phyloP scores from a whole-genome alignment of 2,888 invertebrate genomes.

The Gasteruption jaculator region DNA sequence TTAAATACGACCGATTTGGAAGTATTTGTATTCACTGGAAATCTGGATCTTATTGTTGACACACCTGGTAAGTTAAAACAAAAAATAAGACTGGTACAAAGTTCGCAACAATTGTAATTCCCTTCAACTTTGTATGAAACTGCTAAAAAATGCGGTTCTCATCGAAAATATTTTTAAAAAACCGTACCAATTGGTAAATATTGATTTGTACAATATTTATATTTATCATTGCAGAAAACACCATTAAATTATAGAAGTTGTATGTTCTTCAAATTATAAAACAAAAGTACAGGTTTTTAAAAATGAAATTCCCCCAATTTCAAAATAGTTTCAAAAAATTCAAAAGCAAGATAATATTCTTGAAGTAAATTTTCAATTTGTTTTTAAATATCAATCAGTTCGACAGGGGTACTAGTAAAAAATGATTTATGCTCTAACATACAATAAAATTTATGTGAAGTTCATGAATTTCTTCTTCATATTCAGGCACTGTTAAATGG shows the following conservation, averaged over 20 bases:
- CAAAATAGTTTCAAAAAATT: too few species aligned
- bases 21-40: slow-evolving; percentile 71
- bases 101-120: neutral
- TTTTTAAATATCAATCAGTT: neutral
- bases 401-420: neutral
- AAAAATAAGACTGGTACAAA: too few species aligned
- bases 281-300: too few species aligned
- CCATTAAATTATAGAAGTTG: too few species aligned
- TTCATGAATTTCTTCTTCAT: too few species aligned
- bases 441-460: neutral
- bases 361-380: too few species aligned
- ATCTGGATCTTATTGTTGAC: slow-evolving; percentile 79
- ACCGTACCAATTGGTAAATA: neutral
- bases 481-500: slow-evolving; percentile 69
- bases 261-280: too few species aligned
- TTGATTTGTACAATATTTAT: too few species aligned
- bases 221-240: too few species aligned
- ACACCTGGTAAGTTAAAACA: slow-evolving; percentile 75
- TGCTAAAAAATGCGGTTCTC: slow-evolving; percentile 3
- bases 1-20: slow-evolving; percentile 65
- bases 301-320: too few species aligned
- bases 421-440: neutral
- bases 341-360: too few species aligned
- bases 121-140: neutral
- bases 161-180: neutral